A percentile compares a stretch with the other conserved stretches of the same genome.
These are phyloP conservation scores for Channallabes apus DNA, from an alignment of 2,797 vertebrate genomes.

Conservation along the genomic window DNA sequence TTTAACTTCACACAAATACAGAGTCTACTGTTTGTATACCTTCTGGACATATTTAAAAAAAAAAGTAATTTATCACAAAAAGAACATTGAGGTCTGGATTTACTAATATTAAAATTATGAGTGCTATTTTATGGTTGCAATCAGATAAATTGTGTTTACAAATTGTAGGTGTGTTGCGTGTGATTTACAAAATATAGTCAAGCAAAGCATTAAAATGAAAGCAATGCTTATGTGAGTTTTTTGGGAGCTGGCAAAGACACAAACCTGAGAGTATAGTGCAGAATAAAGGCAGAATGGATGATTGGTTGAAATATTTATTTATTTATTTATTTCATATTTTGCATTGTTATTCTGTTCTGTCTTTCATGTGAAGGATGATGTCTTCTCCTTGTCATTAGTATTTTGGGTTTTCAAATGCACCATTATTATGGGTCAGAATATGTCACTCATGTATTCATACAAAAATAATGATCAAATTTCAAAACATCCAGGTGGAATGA, in stretches of 20 bases:
- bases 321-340: no score
- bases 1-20: background rate
- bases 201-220: background rate
- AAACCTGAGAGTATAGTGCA: background rate
- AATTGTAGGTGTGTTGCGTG: background rate
- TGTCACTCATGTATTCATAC: no score
- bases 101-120: background rate
- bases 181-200: background rate
- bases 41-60: background rate
- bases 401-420: background rate
- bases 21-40: slow-evolving; percentile 3
- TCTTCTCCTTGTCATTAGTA: background rate
- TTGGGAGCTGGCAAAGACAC: background rate
- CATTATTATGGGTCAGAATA: background rate
- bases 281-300: background rate
- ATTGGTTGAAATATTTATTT: background rate
- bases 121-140: background rate
- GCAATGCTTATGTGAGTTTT: background rate
- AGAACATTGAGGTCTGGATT: background rate
- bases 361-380: background rate
- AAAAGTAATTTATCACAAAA: background rate
- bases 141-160: background rate
- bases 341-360: background rate
- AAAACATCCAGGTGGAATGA: background rate
- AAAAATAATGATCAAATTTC: no score